Conservation (phyloP, 2,888 invertebrate species). For the Myopa tessellatipennis region DNA sequence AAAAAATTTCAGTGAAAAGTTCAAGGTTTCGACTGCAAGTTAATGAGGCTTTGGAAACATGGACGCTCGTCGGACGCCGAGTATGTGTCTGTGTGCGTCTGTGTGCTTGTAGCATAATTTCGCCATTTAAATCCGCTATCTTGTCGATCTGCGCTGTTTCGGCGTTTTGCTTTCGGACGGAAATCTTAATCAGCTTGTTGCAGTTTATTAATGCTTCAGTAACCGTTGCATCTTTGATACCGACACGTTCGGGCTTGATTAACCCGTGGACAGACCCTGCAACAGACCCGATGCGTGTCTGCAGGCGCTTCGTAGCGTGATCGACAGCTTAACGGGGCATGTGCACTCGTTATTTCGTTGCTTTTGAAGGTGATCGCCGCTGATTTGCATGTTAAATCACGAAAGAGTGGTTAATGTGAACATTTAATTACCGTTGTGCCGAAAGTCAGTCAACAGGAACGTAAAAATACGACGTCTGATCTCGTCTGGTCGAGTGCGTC, state of each 20-base stretch:
- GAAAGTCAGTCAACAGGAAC: background rate
- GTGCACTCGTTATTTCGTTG: background rate
- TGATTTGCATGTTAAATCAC: background rate
- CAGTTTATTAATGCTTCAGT: constrained; percentile 16
- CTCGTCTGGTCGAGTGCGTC: background rate
- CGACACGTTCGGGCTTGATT: no score
- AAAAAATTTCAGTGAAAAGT: background rate
- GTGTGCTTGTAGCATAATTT: constrained; percentile 55
- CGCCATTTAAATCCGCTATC: constrained; percentile 50
- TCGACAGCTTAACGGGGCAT: constrained; percentile 22
- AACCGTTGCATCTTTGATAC: background rate
- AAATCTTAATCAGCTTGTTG: constrained; percentile 19
- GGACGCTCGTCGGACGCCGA: background rate
- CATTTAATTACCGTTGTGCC: background rate
- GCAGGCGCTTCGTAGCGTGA: background rate
- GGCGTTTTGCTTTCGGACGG: background rate
- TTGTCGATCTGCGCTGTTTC: constrained; percentile 25
- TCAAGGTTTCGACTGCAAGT: background rate
- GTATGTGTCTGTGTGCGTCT: constrained; percentile 51
- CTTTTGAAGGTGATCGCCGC: constrained; percentile 12
- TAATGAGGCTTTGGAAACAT: background rate
- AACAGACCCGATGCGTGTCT: background rate
- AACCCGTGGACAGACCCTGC: no score
- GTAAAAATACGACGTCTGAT: background rate
- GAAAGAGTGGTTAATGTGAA: background rate